Evolutionary conservation across 30 jellyfish, hydroid and myxozoan species (phyloP).

Genomic region (Morbakka virulenta): DNA sequence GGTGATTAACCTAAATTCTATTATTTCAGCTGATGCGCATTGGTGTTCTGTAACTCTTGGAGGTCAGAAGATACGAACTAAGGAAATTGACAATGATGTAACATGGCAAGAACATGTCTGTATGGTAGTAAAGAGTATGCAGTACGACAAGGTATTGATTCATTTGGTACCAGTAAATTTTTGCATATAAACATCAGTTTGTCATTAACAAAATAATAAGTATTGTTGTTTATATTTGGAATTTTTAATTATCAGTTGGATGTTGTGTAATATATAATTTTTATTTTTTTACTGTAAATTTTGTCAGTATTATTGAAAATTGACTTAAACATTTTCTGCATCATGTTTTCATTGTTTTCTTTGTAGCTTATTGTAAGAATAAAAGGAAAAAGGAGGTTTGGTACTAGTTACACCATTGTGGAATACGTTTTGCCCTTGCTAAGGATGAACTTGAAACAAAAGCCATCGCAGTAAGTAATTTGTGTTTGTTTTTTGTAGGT

Average conservation of each 20-base stretch:
- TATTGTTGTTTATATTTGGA: no score
- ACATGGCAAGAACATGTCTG: constrained; percentile 96
- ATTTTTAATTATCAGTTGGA: no score
- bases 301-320: no score
- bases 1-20: not conserved
- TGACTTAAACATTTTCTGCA: not conserved
- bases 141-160: constrained; percentile 92
- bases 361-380: constrained; percentile 78
- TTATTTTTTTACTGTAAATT: no score
- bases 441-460: constrained; percentile 76
- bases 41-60: constrained; percentile 94
- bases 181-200: no score
- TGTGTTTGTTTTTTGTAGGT: no score
- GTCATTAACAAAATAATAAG: no score
- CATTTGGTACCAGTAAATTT: no score
- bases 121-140: constrained; percentile 72
- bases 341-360: not conserved
- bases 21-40: constrained; percentile 71
- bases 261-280: no score
- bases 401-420: constrained; percentile 82
- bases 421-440: constrained; percentile 86
- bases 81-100: constrained; percentile 85
- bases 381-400: constrained; percentile 93
- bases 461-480: constrained; percentile 75
- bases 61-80: constrained; percentile 83